Evolutionary conservation across 2,888 invertebrate genomes (phyloP).

Genomic region (Chalcosyrphus nemorum): DNA sequence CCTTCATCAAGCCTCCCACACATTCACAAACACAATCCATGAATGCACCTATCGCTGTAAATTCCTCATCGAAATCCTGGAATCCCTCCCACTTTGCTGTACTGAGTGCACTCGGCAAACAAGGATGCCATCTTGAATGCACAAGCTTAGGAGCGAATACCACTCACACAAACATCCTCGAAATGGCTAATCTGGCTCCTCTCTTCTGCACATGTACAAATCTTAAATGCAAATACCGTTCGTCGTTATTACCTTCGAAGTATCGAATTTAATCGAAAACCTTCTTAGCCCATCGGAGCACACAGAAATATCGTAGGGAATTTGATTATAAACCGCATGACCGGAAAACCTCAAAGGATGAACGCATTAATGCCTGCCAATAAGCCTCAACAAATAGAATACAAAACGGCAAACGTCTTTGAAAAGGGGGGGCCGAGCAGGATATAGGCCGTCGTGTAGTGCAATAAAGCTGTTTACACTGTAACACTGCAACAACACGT

Average conservation of each 20-base stretch:
- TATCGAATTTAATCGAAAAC: slow-evolving; percentile 35
- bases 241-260: neutral
- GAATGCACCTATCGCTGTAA: neutral
- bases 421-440: neutral
- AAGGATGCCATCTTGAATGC: slow-evolving; percentile 49
- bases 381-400: slow-evolving; percentile 62
- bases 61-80: neutral
- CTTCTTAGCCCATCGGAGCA: slow-evolving; percentile 34
- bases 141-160: neutral
- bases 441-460: neutral
- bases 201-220: slow-evolving; percentile 11
- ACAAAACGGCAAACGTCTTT: slow-evolving; percentile 44
- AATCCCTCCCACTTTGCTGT: slow-evolving; percentile 10
- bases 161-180: neutral
- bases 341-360: slow-evolving; percentile 69
- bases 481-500: neutral
- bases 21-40: no score
- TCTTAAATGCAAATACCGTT: slow-evolving; percentile 25
- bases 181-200: slow-evolving; percentile 1
- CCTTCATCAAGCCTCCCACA: no score
- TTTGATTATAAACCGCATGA: slow-evolving; percentile 70
- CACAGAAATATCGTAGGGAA: slow-evolving; percentile 29
- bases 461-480: slow-evolving; percentile 55
- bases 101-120: slow-evolving; percentile 47
- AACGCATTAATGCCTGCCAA: slow-evolving; percentile 64